Base-by-base conservation (phyloP, 2,113 vertebrate genomes). In the Bambusicola thoracicus region DNA sequence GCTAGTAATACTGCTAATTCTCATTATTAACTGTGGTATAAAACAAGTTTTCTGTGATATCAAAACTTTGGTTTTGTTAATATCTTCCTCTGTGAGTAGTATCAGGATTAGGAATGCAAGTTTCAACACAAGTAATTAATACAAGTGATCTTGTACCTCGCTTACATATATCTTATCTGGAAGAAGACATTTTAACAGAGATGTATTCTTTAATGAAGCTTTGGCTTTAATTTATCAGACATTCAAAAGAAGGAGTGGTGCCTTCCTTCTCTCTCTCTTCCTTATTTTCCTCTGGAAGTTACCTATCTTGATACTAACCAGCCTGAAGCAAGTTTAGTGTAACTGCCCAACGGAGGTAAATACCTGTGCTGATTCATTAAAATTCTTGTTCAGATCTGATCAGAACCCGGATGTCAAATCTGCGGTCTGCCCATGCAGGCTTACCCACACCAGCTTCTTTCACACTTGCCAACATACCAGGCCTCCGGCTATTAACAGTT, bases 351-450 rank as follows among this genome's bases (percentile, higher is more conserved):
- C 0, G 0, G 69, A 78, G 90, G 40, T 75, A 93, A 94, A 94
- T 94, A 90, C 43, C 38, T 93, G 38, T 78, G 73, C 85, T 86
- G 83, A 90, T 93, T 96, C 93, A 86, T 94, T 90, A 92, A 75
- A 88, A 88, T 88, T 93, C 92, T 90, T 93, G 73, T 93, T 94
- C 65, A 90, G 77, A 92, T 95, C 73, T 94, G 86, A 95, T 93
- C 77, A 93, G 86, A 96, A 81, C 56, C 62, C 14, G 21, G 85
- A 86, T 94, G 89, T 92, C 86, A 96, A 94, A 94, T 72, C 43
- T 78, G 80, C 0, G 1, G 86, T 96, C 81, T 96, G 95, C 83
- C 86, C 74, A 79, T 92, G 85, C 77, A 95, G 74, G 88, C 77
- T 95, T 86, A 73, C 48, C 69, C 86, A 92, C 3, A 55, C 90